A percentile compares a stretch with the other conserved stretches of the same genome.
phyloP scores from a whole-genome alignment of 2,888 invertebrate species.

The Chymomyza amoena region DNA sequence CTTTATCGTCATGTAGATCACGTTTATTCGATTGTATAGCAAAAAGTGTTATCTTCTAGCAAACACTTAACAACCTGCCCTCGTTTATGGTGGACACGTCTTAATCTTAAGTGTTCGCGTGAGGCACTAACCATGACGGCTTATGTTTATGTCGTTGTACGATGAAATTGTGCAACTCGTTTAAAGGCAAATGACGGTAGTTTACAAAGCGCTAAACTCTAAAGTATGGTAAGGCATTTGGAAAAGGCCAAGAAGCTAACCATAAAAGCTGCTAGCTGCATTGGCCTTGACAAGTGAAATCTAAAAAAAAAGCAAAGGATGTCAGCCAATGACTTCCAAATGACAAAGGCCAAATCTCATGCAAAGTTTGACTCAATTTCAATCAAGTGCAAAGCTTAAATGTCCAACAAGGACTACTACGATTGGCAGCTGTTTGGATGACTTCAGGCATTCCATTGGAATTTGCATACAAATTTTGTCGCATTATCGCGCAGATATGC shows the following conservation, averaged over 20 bases:
- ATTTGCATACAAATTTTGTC: constrained; percentile 38
- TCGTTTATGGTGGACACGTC: not conserved
- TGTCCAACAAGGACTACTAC: constrained; percentile 5
- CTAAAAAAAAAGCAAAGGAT: not conserved
- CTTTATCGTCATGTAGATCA: no score
- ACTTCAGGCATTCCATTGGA: constrained; percentile 15
- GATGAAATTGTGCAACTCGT: not conserved
- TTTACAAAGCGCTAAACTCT: not conserved
- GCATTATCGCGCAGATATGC: constrained; percentile 38
- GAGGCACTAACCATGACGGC: not conserved
- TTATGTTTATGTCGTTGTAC: not conserved
- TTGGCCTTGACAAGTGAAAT: not conserved
- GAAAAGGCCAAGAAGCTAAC: not conserved
- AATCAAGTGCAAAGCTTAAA: constrained; percentile 9
- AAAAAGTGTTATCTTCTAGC: no score
- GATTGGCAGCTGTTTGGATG: not conserved
- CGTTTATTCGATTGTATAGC: no score
- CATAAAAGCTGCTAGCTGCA: not conserved
- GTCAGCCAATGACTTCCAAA: constrained; percentile 16
- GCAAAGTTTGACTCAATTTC: constrained; percentile 32
- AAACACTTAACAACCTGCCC: no score
- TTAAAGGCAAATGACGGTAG: not conserved
- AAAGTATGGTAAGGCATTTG: not conserved
- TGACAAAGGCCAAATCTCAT: constrained; percentile 46
- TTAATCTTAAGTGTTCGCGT: not conserved